phyloP scores from a whole-genome alignment of 2,113 vertebrate species.

The Sylvietta virens region DNA sequence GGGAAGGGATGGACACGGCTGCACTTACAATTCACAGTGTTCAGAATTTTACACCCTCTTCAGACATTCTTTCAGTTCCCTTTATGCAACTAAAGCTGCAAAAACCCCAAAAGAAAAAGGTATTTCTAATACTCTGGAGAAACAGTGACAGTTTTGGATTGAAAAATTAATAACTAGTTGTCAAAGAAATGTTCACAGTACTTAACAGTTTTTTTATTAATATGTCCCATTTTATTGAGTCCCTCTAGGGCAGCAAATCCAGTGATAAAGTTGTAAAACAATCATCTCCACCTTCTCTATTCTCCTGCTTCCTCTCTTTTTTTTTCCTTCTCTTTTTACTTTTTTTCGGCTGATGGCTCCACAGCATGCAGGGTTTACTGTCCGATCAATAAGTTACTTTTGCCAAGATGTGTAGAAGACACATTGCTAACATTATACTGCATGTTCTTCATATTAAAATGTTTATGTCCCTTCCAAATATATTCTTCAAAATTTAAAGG shows the following conservation, averaged over 20 bases:
- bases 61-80: not conserved
- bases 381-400: not conserved
- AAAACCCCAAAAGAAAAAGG: not conserved
- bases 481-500: not conserved
- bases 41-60: not conserved
- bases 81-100: not conserved
- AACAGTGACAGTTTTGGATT: not conserved
- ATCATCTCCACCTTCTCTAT: not conserved
- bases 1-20: not conserved
- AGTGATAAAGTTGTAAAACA: not conserved
- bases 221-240: not conserved
- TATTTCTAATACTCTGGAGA: not conserved
- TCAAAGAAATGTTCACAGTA: not conserved
- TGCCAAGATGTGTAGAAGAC: not conserved
- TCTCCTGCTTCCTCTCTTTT: not conserved
- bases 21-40: not conserved
- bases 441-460: not conserved
- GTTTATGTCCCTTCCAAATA: not conserved
- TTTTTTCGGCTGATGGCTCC: not conserved
- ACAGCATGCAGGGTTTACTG: not conserved
- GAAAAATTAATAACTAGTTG: not conserved
- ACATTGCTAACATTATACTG: not conserved
- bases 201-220: conserved; percentile 22
- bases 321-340: no score
- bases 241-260: not conserved